Conservation (phyloP, 1,140 invertebrate species). For the Rhopalosiphum maidis region DNA sequence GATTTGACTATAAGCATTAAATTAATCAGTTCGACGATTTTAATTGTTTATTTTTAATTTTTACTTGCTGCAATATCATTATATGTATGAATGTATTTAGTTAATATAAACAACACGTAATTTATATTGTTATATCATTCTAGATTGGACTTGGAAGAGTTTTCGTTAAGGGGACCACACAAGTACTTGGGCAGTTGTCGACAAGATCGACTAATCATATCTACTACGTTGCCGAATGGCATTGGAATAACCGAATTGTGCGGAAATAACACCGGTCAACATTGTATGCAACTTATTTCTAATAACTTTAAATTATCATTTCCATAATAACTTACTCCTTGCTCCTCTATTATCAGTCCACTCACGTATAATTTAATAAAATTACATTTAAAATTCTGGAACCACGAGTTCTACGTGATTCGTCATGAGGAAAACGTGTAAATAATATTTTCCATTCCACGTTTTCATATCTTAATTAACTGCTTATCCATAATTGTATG, state of each 20-base stretch:
- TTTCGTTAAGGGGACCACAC: constrained; percentile 59
- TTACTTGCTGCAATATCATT: background rate
- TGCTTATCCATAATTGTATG: background rate
- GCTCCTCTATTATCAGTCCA: background rate
- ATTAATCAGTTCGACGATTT: background rate
- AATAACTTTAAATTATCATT: background rate
- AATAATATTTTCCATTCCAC: background rate
- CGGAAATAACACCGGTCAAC: constrained; percentile 60
- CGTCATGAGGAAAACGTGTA: background rate
- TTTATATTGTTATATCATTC: background rate
- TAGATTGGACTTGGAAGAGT: constrained; percentile 60
- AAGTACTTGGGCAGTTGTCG: constrained; percentile 59
- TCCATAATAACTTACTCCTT: background rate
- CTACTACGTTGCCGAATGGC: constrained; percentile 59
- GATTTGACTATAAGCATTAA: background rate
- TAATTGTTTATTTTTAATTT: background rate
- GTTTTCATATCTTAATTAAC: constrained; percentile 1
- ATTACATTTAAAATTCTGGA: background rate
- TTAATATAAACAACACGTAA: background rate
- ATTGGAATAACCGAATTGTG: constrained; percentile 60
- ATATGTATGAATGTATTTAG: background rate
- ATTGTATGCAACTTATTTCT: constrained; percentile 58
- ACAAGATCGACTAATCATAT: constrained; percentile 59
- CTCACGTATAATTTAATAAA: background rate
- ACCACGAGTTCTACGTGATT: background rate